Percentiles rank a stretch among this genome's conserved stretches.
These are phyloP conservation scores for Microplitis demolitor DNA, from an alignment of 1,140 invertebrate genomes.

Conservation along the genomic window DNA sequence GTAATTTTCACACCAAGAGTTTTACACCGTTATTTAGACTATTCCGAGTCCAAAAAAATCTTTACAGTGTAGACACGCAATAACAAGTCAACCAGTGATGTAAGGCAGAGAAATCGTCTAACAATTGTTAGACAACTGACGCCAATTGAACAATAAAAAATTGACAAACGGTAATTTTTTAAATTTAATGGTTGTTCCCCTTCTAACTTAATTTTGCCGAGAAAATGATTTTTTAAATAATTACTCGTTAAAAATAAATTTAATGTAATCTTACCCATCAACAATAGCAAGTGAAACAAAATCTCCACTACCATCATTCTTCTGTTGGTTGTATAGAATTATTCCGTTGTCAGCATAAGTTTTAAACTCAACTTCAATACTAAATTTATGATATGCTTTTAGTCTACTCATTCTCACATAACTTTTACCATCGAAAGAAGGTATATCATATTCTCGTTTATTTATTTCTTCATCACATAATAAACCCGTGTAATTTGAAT, in stretches of 20 bases:
- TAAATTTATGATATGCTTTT: slow-evolving; percentile 85
- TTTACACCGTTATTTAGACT: no score
- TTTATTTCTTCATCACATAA: slow-evolving; percentile 69
- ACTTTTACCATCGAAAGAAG: slow-evolving; percentile 75
- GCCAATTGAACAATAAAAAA: no score
- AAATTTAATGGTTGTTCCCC: no score
- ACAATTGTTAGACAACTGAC: no score
- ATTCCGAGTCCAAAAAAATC: no score
- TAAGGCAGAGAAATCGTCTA: no score
- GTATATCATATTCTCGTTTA: slow-evolving; percentile 68
- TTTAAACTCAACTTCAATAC: slow-evolving; percentile 87
- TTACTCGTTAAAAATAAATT: background rate
- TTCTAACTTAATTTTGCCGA: no score
- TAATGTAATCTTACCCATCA: slow-evolving; percentile 68
- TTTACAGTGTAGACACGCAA: no score
- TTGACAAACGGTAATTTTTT: no score
- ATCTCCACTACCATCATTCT: slow-evolving; percentile 82
- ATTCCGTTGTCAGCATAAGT: slow-evolving; percentile 86
- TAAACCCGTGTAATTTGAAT: slow-evolving; percentile 71
- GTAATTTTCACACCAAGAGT: no score
- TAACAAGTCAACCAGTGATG: no score
- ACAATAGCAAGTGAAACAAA: slow-evolving; percentile 86
- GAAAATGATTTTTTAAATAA: no score
- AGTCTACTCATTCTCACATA: slow-evolving; percentile 75
- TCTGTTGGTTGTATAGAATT: slow-evolving; percentile 87